Base-by-base conservation (phyloP, 2,888 invertebrate genomes). In the Capitulum mitella region DNA sequence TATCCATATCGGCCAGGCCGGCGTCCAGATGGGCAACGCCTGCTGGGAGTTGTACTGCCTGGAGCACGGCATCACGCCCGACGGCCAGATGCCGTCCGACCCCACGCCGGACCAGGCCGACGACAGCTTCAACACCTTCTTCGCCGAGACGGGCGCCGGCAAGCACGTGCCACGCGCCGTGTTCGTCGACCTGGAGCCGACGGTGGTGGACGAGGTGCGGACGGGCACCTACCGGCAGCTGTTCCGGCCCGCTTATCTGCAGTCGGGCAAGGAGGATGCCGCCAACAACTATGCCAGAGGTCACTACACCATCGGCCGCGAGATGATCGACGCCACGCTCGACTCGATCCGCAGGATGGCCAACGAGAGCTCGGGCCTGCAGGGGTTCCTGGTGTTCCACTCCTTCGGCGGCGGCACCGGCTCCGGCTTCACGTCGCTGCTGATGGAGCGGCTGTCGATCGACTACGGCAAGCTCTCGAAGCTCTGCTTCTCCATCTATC, bases 161-260 rank as follows among this genome's bases (percentile, higher is more conserved):
- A 95, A 94, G 85, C 93, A 94, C 89, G 95, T 95, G 77, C 96
- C 96, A 0, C 88, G 95, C 81, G 91, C 92, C 1, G 90, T 95
- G 61, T 93, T 95, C 89, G 92, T 95, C 78, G 95, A 96, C 84
- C 88, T 95, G 81, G 95, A 95, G 85, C 92, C 94, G 70, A 94
- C 94, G 77, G 95, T 95, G 76, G 92, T 95, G 77, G 79, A 80
- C 37, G 80, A 80, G 70, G 82, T 85, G 32, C 81, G 85, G 32
- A 83, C 82, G 40, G 84, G 84, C 26, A 82, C 84, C 1, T 83
- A 84, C 80, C 81, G 85, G 32, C 84, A 84, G 79, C 83, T 85
- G 54, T 86, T 85, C 81, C 85, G 86, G 79, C 85, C 85, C 19
- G 85, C 86, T 76, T 85, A 85, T 80, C 82, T 85, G 77, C 84